Base-by-base conservation (phyloP, 2,797 vertebrate species). In the Luscinia megarhynchos region DNA sequence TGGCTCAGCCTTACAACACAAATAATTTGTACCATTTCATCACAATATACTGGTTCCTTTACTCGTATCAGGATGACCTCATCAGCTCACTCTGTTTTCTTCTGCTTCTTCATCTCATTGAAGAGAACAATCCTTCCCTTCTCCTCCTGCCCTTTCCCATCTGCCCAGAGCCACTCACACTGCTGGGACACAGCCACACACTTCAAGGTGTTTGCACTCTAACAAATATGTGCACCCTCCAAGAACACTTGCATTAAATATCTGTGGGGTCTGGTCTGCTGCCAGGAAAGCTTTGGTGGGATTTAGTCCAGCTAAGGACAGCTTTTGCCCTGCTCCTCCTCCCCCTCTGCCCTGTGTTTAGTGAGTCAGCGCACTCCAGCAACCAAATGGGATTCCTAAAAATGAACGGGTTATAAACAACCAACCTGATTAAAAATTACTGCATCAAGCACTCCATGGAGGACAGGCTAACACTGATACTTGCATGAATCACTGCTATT, bases 371-470 rank as follows among this genome's bases (percentile, higher is more conserved):
- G 0, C 1, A 1, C 11, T 58, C 57, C 50, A 64, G 64, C 75
- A 76, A 73, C 57, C 72, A 85, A 64, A 80, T 6, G 83, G 34
- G 57, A 68, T 55, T 62, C 94, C 79, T 81, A 70, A 89, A 90
- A 94, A 70, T 54, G 53, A 41, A 53, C 4, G 3, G 46, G 27
- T 84, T 90, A 55, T 70, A 89, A 89, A 80, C 5, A 12, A 74
- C 53, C 77, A 79, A 70, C 11, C 54, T 72, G 78, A 77, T 77
- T 74, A 90, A 89, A 92, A 93, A 69, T 69, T 87, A 67, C 53
- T 29, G 34, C 38, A 17, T 45, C 20, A 57, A 80, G 45, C 0
- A 0, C 55, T 73, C 73, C 41, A 19, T 0, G 0, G 76, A 80
- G 79, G 59, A 45, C 41, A 83, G 67, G 41, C 57, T 32, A 85